Evolutionary conservation across 2,888 invertebrate genomes (phyloP), one percentile per base, ranked within the genome.

Genomic region (Endotricha flammealis): DNA sequence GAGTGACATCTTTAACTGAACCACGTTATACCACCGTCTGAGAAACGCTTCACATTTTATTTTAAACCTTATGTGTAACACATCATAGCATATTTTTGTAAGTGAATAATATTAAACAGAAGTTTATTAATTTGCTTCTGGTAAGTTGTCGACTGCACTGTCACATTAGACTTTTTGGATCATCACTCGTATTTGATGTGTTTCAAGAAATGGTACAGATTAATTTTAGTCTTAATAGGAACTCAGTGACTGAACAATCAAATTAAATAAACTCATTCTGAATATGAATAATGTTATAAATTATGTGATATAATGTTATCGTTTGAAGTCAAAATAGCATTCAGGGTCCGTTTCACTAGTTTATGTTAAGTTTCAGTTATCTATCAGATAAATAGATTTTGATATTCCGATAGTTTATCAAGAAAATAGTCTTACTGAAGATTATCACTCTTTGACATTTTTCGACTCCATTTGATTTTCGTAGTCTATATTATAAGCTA

Each of bases 1-100:
- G 82, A 81, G 79, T 83, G 85, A 85, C 85, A 83, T 81, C 78
- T 82, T 72, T 70, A 73, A 66, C 56, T 39, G 53, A 57, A 59
- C 72, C 57, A 69, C 41, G 9, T 48, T 57, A 36, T 11, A 29
- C 23, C 28, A 52, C 31, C 44, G 25, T 12, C 25, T 38, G 1
- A 9, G 24, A 12, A 30, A 29, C 33, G 3, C 24, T 12, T 10
- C 0, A 4, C 5, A n/a, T 10, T 1, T 4, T 14, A 57, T 44
- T 33, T 20, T 46, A 13, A 44, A 42, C 58, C 46, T 37, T 71
- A 62, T 24, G 1, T 0, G n/a, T 0, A 12, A 4, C 2, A 0
- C 11, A 11, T 13, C 0, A 27, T 48, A 48, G 38, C 25, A 42
- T 34, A 40, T 2, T 4, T 29, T 41, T 31, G 39, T 6, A 11